A percentile compares a stretch with the other conserved stretches of the same genome.
Evolutionary conservation across 2,113 vertebrate genomes (phyloP).

Genomic region (Atlantisia rogersi): DNA sequence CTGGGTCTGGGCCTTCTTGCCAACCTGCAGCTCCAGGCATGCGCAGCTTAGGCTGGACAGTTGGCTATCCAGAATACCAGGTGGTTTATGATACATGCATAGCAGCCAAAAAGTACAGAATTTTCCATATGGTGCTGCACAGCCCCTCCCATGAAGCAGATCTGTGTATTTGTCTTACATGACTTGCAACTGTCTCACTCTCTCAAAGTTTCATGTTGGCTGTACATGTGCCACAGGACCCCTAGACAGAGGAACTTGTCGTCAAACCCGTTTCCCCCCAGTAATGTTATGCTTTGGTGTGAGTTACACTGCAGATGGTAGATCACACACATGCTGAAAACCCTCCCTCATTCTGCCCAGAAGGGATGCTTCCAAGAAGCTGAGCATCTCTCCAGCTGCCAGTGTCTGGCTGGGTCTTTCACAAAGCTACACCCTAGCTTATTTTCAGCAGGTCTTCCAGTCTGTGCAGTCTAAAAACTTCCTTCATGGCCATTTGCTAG

Average conservation of each 20-base stretch:
- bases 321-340: not conserved
- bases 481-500: not conserved
- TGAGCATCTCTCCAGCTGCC: not conserved
- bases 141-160: rapidly evolving
- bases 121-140: not conserved
- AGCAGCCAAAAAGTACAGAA: not conserved
- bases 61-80: not conserved
- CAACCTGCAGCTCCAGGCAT: not conserved
- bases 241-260: not conserved
- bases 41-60: not conserved
- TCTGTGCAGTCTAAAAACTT: not conserved
- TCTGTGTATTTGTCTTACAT: rapidly evolving
- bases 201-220: not conserved
- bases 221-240: not conserved
- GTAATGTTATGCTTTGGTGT: not conserved
- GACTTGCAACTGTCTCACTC: rapidly evolving
- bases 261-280: not conserved
- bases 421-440: not conserved
- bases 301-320: not conserved
- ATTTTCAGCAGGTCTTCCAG: not conserved
- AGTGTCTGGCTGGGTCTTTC: not conserved
- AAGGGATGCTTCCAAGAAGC: not conserved
- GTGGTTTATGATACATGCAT: not conserved
- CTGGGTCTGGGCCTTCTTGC: not conserved
- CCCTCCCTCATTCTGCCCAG: not conserved